Conservation (phyloP, 2,797 vertebrate species). For the Uromys caudimaculatus region DNA sequence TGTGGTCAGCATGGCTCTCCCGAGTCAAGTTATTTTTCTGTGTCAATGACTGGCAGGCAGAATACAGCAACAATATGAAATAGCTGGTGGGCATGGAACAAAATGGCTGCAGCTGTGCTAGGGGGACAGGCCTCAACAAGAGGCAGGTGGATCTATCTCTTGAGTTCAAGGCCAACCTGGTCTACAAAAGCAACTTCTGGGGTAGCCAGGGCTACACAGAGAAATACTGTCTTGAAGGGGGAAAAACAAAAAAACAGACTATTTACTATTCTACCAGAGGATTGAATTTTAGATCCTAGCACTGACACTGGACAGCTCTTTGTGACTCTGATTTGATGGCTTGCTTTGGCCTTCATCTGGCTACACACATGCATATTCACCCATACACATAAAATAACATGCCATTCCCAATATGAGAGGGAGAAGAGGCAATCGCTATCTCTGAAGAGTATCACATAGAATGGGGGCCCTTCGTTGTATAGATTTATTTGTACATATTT, state of each 20-base stretch:
- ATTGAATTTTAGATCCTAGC: neutral
- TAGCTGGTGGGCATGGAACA: no score
- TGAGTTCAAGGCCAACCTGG: neutral
- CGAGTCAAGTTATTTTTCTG: neutral
- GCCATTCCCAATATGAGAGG: neutral
- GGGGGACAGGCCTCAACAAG: neutral
- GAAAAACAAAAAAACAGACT: neutral
- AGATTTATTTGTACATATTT: neutral
- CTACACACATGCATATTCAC: neutral
- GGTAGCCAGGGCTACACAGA: neutral
- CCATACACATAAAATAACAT: neutral
- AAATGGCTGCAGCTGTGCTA: no score
- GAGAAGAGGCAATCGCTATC: neutral
- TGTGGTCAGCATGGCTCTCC: neutral
- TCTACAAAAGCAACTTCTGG: neutral
- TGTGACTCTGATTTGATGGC: no score
- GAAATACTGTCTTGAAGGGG: neutral
- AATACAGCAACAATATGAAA: no score
- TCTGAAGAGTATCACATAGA: neutral
- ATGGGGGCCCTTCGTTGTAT: neutral
- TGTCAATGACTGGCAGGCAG: no score
- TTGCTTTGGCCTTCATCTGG: neutral
- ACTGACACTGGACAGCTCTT: neutral
- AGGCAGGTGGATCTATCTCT: neutral
- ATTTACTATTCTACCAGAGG: neutral